Conservation (phyloP, 2,888 invertebrate species). For the Orthonychiurus folsomi region DNA sequence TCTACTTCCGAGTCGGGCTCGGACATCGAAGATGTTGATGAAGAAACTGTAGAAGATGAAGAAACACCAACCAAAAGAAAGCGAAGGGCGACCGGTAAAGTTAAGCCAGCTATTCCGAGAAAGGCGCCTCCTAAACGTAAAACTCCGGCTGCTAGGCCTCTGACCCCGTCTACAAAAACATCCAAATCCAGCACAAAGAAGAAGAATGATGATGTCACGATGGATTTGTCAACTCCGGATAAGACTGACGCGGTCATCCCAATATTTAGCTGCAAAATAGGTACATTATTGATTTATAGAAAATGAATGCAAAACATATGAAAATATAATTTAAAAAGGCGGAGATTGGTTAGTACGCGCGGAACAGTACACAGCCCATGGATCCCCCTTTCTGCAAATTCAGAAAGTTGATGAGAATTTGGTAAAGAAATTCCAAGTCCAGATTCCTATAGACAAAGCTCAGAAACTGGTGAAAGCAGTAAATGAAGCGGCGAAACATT, state of each 20-base stretch:
- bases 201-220: background rate
- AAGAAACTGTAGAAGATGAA: too few species aligned
- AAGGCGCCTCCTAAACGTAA: background rate
- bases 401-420: background rate
- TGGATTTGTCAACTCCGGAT: background rate
- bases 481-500: background rate
- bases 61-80: too few species aligned
- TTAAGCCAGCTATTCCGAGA: too few species aligned
- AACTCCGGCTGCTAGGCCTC: too few species aligned
- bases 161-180: background rate
- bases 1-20: too few species aligned
- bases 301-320: too few species aligned
- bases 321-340: too few species aligned
- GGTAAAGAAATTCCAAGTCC: background rate
- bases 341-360: background rate
- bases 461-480: background rate
- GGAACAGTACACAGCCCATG: background rate
- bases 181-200: background rate
- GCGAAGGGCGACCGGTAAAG: too few species aligned
- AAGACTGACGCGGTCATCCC: background rate
- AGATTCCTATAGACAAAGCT: background rate
- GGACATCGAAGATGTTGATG: too few species aligned
- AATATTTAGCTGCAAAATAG: background rate
- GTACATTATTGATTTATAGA: too few species aligned
- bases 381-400: background rate